phyloP scores from a whole-genome alignment of 2,113 vertebrate species.

The Daphoenositta chrysoptera region DNA sequence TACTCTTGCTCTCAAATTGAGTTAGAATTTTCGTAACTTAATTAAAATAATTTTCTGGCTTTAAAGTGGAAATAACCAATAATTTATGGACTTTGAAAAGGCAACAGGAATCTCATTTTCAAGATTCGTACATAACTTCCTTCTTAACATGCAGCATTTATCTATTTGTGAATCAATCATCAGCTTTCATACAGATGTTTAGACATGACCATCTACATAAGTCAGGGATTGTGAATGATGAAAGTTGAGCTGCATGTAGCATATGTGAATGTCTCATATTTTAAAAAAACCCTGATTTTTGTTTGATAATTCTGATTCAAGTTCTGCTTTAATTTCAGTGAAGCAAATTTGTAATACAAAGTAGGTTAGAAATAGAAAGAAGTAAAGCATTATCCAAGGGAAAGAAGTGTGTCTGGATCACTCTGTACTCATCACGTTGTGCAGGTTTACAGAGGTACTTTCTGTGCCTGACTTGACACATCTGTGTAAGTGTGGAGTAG shows the following conservation, averaged over 20 bases:
- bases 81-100: not conserved
- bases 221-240: not conserved
- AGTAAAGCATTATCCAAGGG: not conserved
- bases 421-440: not conserved
- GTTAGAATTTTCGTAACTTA: not conserved
- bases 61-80: not conserved
- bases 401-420: not conserved
- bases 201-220: not conserved
- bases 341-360: not conserved
- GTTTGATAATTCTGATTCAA: not conserved
- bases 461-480: not conserved
- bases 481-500: not conserved
- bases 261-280: not conserved
- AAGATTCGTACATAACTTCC: not conserved
- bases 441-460: not conserved
- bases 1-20: not conserved
- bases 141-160: not conserved
- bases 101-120: not conserved
- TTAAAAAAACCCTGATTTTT: not conserved
- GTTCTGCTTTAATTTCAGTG: not conserved
- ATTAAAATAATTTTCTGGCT: not conserved
- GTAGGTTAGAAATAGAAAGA: not conserved
- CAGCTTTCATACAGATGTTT: not conserved
- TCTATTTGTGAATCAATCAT: not conserved
- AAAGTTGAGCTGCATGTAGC: not conserved